Base-by-base conservation (phyloP, 2,797 vertebrate species). In the Lepus townsendii region DNA sequence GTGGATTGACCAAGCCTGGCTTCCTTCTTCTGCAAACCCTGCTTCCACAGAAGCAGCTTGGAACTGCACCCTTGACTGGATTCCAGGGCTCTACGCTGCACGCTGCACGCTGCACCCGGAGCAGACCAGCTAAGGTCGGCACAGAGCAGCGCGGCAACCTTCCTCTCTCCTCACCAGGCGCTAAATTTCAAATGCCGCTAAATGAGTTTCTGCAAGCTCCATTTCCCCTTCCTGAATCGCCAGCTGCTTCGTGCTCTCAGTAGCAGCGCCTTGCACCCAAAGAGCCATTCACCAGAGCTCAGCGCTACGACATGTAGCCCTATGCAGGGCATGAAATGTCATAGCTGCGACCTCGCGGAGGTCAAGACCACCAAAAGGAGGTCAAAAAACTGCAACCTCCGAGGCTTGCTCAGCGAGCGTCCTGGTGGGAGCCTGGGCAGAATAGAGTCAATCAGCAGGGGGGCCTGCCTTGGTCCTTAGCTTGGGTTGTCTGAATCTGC, bases 131-230 rank as follows among this genome's bases (percentile, higher is more conserved):
- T 85, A n/a, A 24, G 26, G 63, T 60, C 66, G 50, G 63, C 24
- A 30, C 38, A 90, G 16, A 24, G 57, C 38, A 50, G 30, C 14
- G 17, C 2, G 0, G 7, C 14, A 26, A 47, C 16, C 20, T 24
- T 76, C 66, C 68, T 76, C 7, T 7, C 62, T 22, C 54, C 72
- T 80, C 77, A 27, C 2, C 14, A 11, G 26, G 9, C 13, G 71
- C 82, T 95, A 86, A 65, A 66, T 83, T 65, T 72, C 80, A 92
- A 93, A 85, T 8, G 75, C 38, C 69, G n/a, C 94, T 90, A 8
- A 38, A 22, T 26, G 19, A 20, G 47, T 66, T 62, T 76, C 50
- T 84, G 68, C 60, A 85, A 80, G 68, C 50, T 47, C 57, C 79
- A 12, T 54, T 85, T 83, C 26, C 73, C 68, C 63, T 96, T 47